Evolutionary conservation across 2,113 vertebrate genomes (phyloP), one percentile per base, ranked within the genome.

Genomic region (Perognathus longimembris): DNA sequence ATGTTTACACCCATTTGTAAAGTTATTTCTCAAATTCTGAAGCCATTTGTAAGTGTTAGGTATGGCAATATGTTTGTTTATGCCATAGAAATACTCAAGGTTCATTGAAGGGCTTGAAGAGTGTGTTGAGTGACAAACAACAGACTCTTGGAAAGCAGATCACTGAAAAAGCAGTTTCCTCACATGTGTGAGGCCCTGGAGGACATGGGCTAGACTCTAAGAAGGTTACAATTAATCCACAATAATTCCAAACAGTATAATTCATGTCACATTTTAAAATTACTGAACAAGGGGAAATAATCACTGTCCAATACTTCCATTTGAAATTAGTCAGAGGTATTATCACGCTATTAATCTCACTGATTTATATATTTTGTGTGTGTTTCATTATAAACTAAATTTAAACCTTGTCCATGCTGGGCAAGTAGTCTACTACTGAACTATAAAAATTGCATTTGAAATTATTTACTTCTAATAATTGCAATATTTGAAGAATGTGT

Each of bases 321-420:
- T 93, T 64, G 45, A 67, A 92, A 83, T 80, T 74, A 90, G n/a
- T 88, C 32, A 92, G 20, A 76, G 21, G 4, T 14, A 82, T 3
- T 82, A 57, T 22, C 3, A 22, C 38, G 63, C 21, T 3, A 6
- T 86, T 82, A 78, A n/a, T 42, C 5, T 32, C 11, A n/a, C 86
- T 73, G n/a, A 66, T 73, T 78, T 22, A 73, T 40, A 40, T 8
- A n/a, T n/a, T n/a, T n/a, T 57, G 14, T 54, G 10, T 84, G 22
- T 79, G 12, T n/a, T n/a, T n/a, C 6, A 28, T n/a, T n/a, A 70
- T 6, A n/a, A 14, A 54, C 12, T 54, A 54, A 54, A 54, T 54
- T 54, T 54, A 54, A 15, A 54, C 50, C 50, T 54, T 54, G 14
- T 15, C 50, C 50, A 38, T n/a, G 15, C 5, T 38, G 28, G 2